phyloP scores from a whole-genome alignment of 2,113 vertebrate genomes.

The cat (Felis catus) region DNA sequence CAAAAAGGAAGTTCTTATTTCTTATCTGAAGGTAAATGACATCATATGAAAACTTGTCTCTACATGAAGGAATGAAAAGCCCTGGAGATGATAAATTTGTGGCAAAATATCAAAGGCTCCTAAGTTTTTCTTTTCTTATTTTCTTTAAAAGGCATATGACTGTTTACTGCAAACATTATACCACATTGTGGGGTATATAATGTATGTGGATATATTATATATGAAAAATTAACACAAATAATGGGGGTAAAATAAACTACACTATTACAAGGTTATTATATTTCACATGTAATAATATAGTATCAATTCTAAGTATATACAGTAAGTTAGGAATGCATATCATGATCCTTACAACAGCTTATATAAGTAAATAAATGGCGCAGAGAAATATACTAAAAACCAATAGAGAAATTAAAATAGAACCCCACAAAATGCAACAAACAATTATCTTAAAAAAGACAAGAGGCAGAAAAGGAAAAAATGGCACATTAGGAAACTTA shows the following conservation, averaged over 20 bases:
- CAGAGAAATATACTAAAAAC: not conserved
- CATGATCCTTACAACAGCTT: not conserved
- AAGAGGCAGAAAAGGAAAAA: not conserved
- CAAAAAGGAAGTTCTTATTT: not conserved
- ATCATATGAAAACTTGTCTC: not conserved
- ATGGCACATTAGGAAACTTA: not conserved
- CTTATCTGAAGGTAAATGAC: not conserved
- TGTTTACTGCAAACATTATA: not conserved
- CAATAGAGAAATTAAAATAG: not conserved
- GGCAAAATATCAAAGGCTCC: not conserved
- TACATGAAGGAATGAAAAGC: not conserved
- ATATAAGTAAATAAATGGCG: not conserved
- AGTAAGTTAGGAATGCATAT: not conserved
- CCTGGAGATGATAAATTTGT: not conserved
- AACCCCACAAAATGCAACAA: not conserved
- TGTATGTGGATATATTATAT: not conserved
- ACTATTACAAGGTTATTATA: not conserved
- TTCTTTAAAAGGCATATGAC: not conserved
- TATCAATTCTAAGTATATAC: not conserved
- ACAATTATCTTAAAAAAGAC: not conserved
- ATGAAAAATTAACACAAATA: not conserved
- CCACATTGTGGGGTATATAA: not conserved
- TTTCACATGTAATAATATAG: not conserved
- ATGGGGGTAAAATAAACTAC: not conserved
- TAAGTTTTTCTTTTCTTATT: not conserved